A percentile compares a stretch with the other conserved stretches of the same genome.
These are phyloP conservation scores for Leptarthrus brevirostris DNA, from an alignment of 2,888 invertebrate species.

Conservation along the genomic window DNA sequence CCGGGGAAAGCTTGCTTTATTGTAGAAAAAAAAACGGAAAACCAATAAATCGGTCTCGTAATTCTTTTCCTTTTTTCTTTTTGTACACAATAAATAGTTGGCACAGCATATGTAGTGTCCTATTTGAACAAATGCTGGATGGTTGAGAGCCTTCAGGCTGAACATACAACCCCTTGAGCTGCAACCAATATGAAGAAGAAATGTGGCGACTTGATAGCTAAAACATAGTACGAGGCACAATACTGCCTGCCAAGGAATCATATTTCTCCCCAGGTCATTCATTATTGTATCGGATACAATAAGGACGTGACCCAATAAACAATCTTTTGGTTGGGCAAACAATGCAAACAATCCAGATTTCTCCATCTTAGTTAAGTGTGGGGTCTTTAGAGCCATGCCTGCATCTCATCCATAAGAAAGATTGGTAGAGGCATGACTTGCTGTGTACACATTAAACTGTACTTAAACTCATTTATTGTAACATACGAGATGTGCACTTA, in stretches of 20 bases:
- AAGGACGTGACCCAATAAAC: slow-evolving; percentile 58
- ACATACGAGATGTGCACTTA: slow-evolving; percentile 6
- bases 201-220: slow-evolving; percentile 40
- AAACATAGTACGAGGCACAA: neutral
- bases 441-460: slow-evolving; percentile 17
- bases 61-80: slow-evolving; percentile 12
- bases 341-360: slow-evolving; percentile 50
- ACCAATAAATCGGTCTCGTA: slow-evolving; percentile 51
- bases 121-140: slow-evolving; percentile 34
- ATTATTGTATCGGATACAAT: slow-evolving; percentile 58
- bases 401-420: neutral
- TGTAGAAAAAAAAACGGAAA: slow-evolving; percentile 18
- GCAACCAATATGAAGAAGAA: slow-evolving; percentile 37
- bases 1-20: neutral
- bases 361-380: slow-evolving; percentile 9
- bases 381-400: neutral
- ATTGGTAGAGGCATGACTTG: neutral
- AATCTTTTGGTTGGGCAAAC: slow-evolving; percentile 54
- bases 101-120: slow-evolving; percentile 37
- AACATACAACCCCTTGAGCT: neutral
- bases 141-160: neutral
- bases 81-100: slow-evolving; percentile 31
- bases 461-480: slow-evolving; percentile 14
- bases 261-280: slow-evolving; percentile 55
- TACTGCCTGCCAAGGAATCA: slow-evolving; percentile 29